These are phyloP conservation scores for Forbesichthys agassizii DNA, from an alignment of 2,113 vertebrate species.

Conservation along the genomic window DNA sequence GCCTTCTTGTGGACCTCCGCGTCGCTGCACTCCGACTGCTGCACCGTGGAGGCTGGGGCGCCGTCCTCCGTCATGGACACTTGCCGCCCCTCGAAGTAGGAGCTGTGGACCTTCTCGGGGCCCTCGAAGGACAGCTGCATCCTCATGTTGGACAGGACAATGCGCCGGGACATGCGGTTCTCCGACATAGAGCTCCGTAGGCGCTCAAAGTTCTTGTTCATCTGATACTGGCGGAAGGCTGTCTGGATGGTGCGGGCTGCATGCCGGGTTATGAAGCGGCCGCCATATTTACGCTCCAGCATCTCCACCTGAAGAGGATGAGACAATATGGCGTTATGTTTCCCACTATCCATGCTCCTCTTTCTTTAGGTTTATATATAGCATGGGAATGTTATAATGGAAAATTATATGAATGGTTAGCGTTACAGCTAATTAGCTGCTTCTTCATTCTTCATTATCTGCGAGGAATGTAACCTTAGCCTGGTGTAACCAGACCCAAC, in stretches of 20 bases:
- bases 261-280: constrained; percentile 96
- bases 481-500: too few species aligned
- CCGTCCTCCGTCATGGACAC: constrained; percentile 88
- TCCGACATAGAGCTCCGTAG: constrained; percentile 98
- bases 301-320: constrained; percentile 88
- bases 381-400: constrained; percentile 4
- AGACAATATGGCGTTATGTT: neutral
- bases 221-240: constrained; percentile 98
- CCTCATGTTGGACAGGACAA: constrained; percentile 98
- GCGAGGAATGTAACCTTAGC: too few species aligned
- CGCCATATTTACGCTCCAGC: constrained; percentile 99
- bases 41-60: constrained; percentile 79
- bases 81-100: constrained; percentile 93
- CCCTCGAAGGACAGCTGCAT: constrained; percentile 99
- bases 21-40: constrained; percentile 81
- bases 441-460: too few species aligned
- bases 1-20: constrained; percentile 76
- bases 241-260: constrained; percentile 98
- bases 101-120: constrained; percentile 93
- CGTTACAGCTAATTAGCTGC: too few species aligned
- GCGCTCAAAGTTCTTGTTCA: constrained; percentile 99
- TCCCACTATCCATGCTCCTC: neutral
- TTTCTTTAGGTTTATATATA: neutral
- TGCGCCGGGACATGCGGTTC: constrained; percentile 97
- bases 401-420: neutral